Base-by-base conservation (phyloP, 2,113 vertebrate species). In the Muscicapa adusta region DNA sequence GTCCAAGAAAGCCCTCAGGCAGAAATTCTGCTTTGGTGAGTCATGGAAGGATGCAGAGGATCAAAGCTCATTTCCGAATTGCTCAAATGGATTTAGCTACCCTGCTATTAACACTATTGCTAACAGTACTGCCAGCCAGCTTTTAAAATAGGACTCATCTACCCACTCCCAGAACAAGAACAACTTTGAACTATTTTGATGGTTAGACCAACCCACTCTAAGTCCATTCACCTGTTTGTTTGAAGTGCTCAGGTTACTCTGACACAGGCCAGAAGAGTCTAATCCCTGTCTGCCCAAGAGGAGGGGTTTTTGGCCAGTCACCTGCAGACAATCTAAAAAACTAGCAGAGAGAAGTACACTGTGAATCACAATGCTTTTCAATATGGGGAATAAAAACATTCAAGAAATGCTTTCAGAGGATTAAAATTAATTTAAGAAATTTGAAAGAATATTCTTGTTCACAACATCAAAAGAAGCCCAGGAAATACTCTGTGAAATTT, bases 141-240 rank as follows among this genome's bases (percentile, higher is more conserved):
- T 89, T 73, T 76, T 12, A 56, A 93, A 95, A 93, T 7, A 80
- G 63, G 60, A 77, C 68, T 85, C 86, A 85, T 43, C 70, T 83
- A 36, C 85, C 82, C 95, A 91, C 95, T 51, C 85, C 65, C 76
- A 85, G 81, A 82, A 78, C 22, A 75, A 73, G 56, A 88, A 70
- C 78, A 90, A 85, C 88, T 95, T 14, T 57, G 60, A 95, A 82
- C 68, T 85, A 67, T 91, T 96, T 91, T 84, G 62, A 92, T 72
- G 51, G 29, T 92, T 36, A 77, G 76, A 81, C 91, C 75, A 89
- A 77, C 95, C 36, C 88, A 85, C 72, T 94, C 57, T 12, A 85
- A 88, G 48, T 33, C 51, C 84, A 95, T 76, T 98, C 91, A 99
- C 99, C 98, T 99, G 98, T 96, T 98, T 98, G 97, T 99, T 98